Conservation (phyloP, 1,140 invertebrate genomes). For the Drosophila kikkawai region DNA sequence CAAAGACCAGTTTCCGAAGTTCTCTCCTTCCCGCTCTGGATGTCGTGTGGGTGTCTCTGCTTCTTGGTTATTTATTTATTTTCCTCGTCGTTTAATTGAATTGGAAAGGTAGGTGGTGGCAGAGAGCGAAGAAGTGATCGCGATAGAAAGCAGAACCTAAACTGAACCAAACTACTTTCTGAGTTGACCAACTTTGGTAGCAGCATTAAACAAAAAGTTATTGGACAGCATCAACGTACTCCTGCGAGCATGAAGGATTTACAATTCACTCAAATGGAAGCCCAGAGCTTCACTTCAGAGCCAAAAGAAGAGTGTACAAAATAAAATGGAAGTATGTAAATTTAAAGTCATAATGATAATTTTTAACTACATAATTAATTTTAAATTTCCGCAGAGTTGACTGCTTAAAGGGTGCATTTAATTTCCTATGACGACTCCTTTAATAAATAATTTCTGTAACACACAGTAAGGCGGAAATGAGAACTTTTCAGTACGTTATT, state of each 20-base stretch:
- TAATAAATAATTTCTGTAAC: too few species aligned
- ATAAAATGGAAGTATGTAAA: too few species aligned
- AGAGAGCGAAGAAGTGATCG: conserved; percentile 8
- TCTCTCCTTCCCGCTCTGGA: conserved; percentile 10
- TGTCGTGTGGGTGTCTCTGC: conserved; percentile 23
- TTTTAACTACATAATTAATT: too few species aligned
- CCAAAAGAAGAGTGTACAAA: neutral
- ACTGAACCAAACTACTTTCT: conserved; percentile 77
- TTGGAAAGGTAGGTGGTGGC: conserved; percentile 71
- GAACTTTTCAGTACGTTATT: neutral
- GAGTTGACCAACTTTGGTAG: conserved; percentile 75
- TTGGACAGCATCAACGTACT: neutral
- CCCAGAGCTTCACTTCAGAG: neutral
- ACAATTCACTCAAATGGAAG: neutral
- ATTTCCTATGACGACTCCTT: too few species aligned
- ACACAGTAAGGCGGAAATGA: neutral
- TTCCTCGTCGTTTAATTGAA: conserved; percentile 65
- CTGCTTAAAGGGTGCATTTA: too few species aligned
- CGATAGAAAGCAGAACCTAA: conserved; percentile 67
- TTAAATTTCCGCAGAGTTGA: too few species aligned
- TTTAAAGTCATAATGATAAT: too few species aligned
- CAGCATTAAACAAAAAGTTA: neutral
- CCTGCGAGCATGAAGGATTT: conserved; percentile 18
- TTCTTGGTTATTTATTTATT: conserved; percentile 42
- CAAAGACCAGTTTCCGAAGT: conserved; percentile 58